phyloP scores from a whole-genome alignment of 92 coral and sea anemone genomes.

The Palythoa caribaeorum region DNA sequence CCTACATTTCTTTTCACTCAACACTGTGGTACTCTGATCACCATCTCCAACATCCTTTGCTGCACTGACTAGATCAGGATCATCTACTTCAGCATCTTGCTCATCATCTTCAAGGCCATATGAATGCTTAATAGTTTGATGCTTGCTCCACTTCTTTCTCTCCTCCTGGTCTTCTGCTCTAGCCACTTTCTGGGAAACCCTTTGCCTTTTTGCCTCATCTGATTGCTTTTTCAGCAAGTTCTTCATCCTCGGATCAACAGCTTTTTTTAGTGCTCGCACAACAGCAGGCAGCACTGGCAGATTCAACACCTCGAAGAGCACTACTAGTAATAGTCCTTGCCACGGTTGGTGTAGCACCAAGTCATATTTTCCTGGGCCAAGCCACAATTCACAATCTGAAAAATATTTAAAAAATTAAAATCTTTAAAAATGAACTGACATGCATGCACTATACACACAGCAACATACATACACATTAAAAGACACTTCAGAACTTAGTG shows the following conservation, averaged over 20 bases:
- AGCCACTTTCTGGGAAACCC: conserved; percentile 18
- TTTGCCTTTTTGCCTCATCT: conserved; percentile 2
- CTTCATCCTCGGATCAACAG: background rate
- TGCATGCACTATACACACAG: background rate
- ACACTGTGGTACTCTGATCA: background rate
- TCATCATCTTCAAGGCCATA: conserved; percentile 28
- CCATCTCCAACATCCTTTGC: conserved; percentile 17
- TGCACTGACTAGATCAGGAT: conserved; percentile 10
- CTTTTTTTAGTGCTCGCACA: conserved; percentile 7
- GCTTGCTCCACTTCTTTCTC: background rate
- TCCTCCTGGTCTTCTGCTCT: conserved; percentile 16
- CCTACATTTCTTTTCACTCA: conserved; percentile 33
- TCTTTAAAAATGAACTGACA: background rate
- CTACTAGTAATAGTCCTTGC: conserved; percentile 20
- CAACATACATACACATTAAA: background rate
- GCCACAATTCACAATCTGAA: conserved; percentile 21
- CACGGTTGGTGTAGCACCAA: conserved; percentile 27
- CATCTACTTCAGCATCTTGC: conserved; percentile 10
- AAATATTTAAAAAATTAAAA: background rate
- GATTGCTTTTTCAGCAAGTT: conserved; percentile 36
- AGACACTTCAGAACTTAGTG: background rate
- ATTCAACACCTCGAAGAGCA: background rate
- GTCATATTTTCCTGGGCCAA: conserved; percentile 24
- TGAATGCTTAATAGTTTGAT: conserved; percentile 1
- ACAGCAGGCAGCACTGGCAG: conserved; percentile 8